Evolutionary conservation across 2,888 invertebrate genomes (phyloP), one percentile per base, ranked within the genome.

Genomic region (Tetropium fuscum): DNA sequence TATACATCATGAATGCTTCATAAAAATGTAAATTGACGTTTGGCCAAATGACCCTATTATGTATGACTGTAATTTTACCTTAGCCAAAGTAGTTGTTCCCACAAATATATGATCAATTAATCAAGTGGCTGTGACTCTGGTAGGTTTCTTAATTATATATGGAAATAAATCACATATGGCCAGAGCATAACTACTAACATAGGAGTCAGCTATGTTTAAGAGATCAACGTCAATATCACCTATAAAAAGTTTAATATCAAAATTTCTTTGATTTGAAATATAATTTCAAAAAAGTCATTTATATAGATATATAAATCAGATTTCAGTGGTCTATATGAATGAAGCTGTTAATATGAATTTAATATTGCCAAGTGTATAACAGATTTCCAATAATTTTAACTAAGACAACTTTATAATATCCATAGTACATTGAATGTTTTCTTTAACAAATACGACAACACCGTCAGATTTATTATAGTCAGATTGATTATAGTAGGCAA

Each of bases 131-230:
- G 49, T 16, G 1, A 40, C 27, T 18, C 49, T 38, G 25, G 49
- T 49, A 30, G 49, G 49, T 38, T 49, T 49, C 13, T 49, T 48
- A 15, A 27, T 36, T 18, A 49, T 27, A 49, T 40, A 49, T 13
- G 38, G 27, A 16, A 38, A 49, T n/a, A n/a, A 15, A 27, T 36
- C n/a, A 49, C 18, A 49, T 40, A 49, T 13, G 38, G 27, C 11
- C 22, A 49, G 34, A 20, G 20, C 34, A 15, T 53, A 44, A 22
- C 11, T 27, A 34, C 36, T 53, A n/a, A 53, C 43, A n/a, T 11
- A 13, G 2, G 20, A 1, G n/a, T 34, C 44, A 34, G 32, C n/a
- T 25, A 13, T 10, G 20, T 44, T 53, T 16, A 44, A 25, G 15
- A 34, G 18, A 25, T 54, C 38, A 8, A 54, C 38, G 22, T 45